Conservation (phyloP, 2,888 invertebrate species). For the Cosmopolites sordidus region DNA sequence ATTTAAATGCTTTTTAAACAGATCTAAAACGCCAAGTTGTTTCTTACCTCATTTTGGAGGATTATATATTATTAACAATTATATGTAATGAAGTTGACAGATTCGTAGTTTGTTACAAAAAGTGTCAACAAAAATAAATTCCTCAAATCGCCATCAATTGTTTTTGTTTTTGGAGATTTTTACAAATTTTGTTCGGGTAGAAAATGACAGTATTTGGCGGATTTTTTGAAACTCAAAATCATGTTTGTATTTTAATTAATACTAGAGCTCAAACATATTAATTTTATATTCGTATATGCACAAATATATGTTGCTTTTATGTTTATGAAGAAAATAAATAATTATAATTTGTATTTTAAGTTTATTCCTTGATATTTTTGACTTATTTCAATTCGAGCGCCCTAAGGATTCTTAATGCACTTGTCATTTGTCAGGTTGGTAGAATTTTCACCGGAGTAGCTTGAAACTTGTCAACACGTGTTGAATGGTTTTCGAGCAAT, state of each 20-base stretch:
- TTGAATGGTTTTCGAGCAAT: constrained; percentile 25
- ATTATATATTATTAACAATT: neutral
- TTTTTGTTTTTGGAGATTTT: constrained; percentile 8
- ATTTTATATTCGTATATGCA: too few relatives aligned
- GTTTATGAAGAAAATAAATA: too few relatives aligned
- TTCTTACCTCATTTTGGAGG: neutral
- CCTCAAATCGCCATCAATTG: constrained; percentile 2
- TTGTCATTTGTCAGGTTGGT: constrained; percentile 6
- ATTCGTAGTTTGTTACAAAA: neutral
- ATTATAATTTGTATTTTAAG: too few relatives aligned
- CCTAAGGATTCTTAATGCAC: too few relatives aligned
- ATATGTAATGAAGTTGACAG: neutral
- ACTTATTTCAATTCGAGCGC: too few relatives aligned
- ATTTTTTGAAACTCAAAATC: too few relatives aligned
- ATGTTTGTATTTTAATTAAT: too few relatives aligned
- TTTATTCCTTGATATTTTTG: too few relatives aligned
- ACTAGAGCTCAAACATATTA: too few relatives aligned
- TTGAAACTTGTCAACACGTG: constrained; percentile 41
- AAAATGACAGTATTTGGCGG: constrained; percentile 1
- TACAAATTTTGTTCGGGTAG: neutral
- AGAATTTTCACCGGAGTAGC: constrained; percentile 11
- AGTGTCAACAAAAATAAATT: constrained; percentile 1
- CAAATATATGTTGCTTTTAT: too few relatives aligned
- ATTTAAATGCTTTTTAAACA: constrained; percentile 3
- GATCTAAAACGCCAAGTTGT: too few relatives aligned